Evolutionary conservation across 2,797 vertebrate species (phyloP), one percentile per base, ranked within the genome.

Genomic region (Limnodromus scolopaceus): DNA sequence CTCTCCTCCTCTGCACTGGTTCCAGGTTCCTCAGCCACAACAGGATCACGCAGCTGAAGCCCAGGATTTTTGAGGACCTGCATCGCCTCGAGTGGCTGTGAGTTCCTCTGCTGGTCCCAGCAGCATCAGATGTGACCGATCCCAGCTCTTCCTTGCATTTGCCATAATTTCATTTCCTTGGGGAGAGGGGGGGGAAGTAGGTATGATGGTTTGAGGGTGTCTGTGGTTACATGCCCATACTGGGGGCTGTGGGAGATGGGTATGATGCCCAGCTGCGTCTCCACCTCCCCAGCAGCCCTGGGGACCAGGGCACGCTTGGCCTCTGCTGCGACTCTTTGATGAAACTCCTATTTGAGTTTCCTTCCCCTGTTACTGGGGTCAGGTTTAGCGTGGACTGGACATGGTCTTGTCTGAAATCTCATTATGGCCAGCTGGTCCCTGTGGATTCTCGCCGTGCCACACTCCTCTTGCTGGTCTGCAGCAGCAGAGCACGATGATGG

Each of bases 1-100:
- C 9, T 43, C 55, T 55, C 20, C 36, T 27, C 17, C 61, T 63
- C 46, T 36, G 41, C 43, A 4, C 64, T 12, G 24, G 12, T 45
- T 64, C 11, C 92, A 98, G 98, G 70, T 98, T 98, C 88, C 93
- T 98, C 48, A 97, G 96, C 87, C 92, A 97, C 79, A 98, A 98
- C 91, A 88, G 64, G 69, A 97, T 98, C 57, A n/a, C 49, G 1
- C 89, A 82, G 43, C 96, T 98, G 84, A 84, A 97, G 91, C 93
- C 97, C 10, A 36, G 78, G 12, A 53, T 97, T 24, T 98, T 98
- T 87, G 81, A 94, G 66, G 97, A 97, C 69, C 95, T 98, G 71
- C 78, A 34, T 32, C 92, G 32, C 46, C 96, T 98, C 6, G 95
- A 97, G 91, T 98, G 97, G 97, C 93, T 98, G 97, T 98, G 87